Conservation (phyloP, 2,888 invertebrate species). For the Leistus spinibarbis region DNA sequence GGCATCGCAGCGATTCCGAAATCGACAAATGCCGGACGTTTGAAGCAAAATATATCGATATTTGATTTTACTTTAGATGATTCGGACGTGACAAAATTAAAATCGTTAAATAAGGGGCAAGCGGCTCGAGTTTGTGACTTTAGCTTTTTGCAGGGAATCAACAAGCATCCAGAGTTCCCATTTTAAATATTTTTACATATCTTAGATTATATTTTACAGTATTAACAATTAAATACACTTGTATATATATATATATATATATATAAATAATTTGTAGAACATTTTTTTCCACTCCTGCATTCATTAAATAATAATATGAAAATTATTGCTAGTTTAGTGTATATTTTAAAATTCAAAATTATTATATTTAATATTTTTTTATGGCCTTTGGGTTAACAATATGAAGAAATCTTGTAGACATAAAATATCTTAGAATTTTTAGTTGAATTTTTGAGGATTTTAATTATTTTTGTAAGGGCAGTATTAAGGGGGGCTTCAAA, state of each 20-base stretch:
- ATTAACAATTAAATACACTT: neutral
- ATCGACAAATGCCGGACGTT: constrained; percentile 74
- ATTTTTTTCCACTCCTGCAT: too few relatives aligned
- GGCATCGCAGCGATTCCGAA: constrained; percentile 82
- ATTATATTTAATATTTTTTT: too few relatives aligned
- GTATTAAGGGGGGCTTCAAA: too few relatives aligned
- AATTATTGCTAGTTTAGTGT: too few relatives aligned
- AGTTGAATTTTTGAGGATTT: too few relatives aligned
- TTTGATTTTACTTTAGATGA: constrained; percentile 73
- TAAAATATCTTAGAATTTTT: too few relatives aligned
- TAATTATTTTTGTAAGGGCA: too few relatives aligned
- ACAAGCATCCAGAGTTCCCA: constrained; percentile 76
- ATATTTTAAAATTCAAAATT: too few relatives aligned
- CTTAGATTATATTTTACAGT: neutral
- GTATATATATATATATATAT: neutral
- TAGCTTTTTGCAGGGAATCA: constrained; percentile 68
- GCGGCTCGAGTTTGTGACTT: constrained; percentile 75
- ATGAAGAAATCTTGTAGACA: too few relatives aligned
- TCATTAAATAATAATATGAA: too few relatives aligned
- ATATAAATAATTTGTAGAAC: neutral
- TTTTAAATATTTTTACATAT: constrained; percentile 57
- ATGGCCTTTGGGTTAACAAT: too few relatives aligned
- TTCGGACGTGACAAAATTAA: constrained; percentile 67
- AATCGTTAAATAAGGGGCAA: constrained; percentile 68
- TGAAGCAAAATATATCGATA: constrained; percentile 76